A percentile compares a stretch with the other conserved stretches of the same genome.
These are phyloP conservation scores for Urophycis tenuis DNA, from an alignment of 2,797 vertebrate genomes.

Conservation along the genomic window DNA sequence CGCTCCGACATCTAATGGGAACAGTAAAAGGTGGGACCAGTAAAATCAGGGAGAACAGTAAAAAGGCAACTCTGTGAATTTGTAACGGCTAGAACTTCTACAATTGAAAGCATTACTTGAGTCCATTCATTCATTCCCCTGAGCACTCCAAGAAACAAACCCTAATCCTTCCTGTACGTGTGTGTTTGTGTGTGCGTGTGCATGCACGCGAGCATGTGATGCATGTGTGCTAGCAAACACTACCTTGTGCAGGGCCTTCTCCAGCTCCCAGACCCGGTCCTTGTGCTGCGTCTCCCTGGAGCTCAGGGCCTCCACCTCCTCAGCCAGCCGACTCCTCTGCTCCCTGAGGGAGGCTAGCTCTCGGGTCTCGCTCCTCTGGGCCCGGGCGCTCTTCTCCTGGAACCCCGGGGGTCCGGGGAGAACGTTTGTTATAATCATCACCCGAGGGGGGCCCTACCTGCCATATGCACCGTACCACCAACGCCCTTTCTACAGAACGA, in stretches of 20 bases:
- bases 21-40: too few species aligned
- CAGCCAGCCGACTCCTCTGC: conserved; percentile 66
- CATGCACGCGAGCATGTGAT: neutral
- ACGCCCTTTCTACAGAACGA: too few species aligned
- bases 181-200: neutral
- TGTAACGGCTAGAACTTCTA: neutral
- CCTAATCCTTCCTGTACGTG: neutral
- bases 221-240: neutral
- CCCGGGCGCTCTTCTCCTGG: conserved; percentile 74
- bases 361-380: conserved; percentile 66
- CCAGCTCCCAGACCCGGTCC: conserved; percentile 69
- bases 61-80: neutral
- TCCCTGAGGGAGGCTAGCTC: conserved; percentile 49
- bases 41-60: neutral
- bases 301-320: conserved; percentile 70
- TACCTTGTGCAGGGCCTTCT: conserved; percentile 81
- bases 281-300: conserved; percentile 69
- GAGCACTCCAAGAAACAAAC: too few species aligned
- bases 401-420: conserved; percentile 10
- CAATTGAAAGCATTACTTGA: neutral
- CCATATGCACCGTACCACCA: too few species aligned
- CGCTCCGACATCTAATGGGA: conserved; percentile 74
- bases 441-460: too few species aligned
- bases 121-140: neutral
- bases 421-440: too few species aligned